Base-by-base conservation (phyloP, 2,113 vertebrate species). In the Lontra canadensis region DNA sequence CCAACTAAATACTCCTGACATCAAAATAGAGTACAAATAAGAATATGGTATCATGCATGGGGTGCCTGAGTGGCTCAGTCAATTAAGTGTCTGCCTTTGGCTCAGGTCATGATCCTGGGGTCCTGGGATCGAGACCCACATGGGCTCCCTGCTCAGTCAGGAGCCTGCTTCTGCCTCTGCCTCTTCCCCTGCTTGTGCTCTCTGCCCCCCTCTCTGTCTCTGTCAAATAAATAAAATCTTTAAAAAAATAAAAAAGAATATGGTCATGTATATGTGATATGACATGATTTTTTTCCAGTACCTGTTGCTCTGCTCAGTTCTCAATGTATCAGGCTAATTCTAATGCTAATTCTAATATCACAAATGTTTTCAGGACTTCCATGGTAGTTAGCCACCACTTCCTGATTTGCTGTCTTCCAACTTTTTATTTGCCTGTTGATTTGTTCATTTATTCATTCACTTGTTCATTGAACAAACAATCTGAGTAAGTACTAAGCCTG, bases 21-120 rank as follows among this genome's bases (percentile, higher is more conserved):
- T 78, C 61, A 93, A 88, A 92, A 85, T 39, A 85, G 36, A 86
- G 21, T 61, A 65, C 23, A 89, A 63, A 81, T 94, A 57, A 85
- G 39, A 11, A 79, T 18, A 86, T 2, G 13, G 36, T 42, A 57
- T 93, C 29, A 61, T 23, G 59, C 29, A 61, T 9, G 59, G 23
- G 23, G 8, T 17, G 23, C 59, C 59, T 26, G 59, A 25, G 23
- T 61, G 59, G 23, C 59, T 61, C 59, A 61, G 59, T 61, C 20
- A 23, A 23, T 59, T 61, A 61, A 61, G 59, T 26, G 59, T 25
- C 9, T 61, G 23, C 59, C 59, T 61, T 61, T 61, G 59, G 59
- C 59, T 61, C 59, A 61, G 57, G 57, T 23, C 57, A 59, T 25
- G 59, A 26, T 11, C 59, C 23, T 25, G 20, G 57, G 7, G 7